phyloP scores from a whole-genome alignment of 1,140 invertebrate genomes.

The Drosophila sproati region DNA sequence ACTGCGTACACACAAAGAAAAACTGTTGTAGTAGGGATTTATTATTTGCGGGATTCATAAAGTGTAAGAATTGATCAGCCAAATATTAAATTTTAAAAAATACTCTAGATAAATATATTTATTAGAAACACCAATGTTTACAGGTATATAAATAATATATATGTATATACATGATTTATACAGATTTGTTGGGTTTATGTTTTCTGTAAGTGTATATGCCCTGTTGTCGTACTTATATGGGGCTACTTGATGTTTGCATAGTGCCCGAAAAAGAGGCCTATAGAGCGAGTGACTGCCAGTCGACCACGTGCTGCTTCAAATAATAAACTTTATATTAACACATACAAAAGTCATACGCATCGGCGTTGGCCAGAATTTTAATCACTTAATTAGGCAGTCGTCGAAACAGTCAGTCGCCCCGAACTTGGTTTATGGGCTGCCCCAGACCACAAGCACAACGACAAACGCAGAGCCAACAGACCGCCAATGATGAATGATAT shows the following conservation, averaged over 20 bases:
- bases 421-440: constrained; percentile 68
- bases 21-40: not conserved
- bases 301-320: constrained; percentile 81
- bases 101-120: too few species aligned
- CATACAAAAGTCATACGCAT: constrained; percentile 79
- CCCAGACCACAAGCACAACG: constrained; percentile 31
- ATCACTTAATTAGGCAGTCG: constrained; percentile 76
- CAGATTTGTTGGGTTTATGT: not conserved
- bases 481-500: constrained; percentile 65
- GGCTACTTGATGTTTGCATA: constrained; percentile 27
- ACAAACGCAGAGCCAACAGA: constrained; percentile 14
- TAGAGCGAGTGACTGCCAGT: constrained; percentile 28
- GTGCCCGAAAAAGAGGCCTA: constrained; percentile 51
- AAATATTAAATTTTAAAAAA: not conserved
- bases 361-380: constrained; percentile 73
- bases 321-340: constrained; percentile 83
- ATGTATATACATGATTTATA: too few species aligned
- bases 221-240: constrained; percentile 46
- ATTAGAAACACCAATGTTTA: too few species aligned
- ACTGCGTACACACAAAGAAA: constrained; percentile 3
- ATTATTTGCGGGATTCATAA: too few species aligned
- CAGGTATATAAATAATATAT: too few species aligned
- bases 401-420: constrained; percentile 25
- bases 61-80: too few species aligned
- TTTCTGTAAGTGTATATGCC: constrained; percentile 2